Conservation (phyloP, 2,797 vertebrate genomes). For the Gephyroberyx darwinii region DNA sequence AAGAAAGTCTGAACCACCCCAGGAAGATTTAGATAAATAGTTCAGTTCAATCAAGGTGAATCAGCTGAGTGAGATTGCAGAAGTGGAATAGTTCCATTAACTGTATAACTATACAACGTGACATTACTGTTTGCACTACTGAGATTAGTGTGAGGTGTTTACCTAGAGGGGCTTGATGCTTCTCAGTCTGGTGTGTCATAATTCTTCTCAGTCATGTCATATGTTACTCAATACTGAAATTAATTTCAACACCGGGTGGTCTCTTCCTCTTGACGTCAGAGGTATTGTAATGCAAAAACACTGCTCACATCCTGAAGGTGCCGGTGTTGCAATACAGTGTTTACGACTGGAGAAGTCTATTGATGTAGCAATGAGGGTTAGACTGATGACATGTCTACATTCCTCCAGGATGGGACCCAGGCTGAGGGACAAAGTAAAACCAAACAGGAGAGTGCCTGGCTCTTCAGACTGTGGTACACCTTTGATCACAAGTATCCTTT, state of each 20-base stretch:
- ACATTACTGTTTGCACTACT: background rate
- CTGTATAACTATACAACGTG: background rate
- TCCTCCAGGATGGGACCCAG: slow-evolving; percentile 85
- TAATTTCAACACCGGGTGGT: background rate
- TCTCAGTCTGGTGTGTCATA: background rate
- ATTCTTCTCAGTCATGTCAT: slow-evolving; percentile 8
- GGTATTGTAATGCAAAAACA: slow-evolving; percentile 17
- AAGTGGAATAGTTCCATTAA: background rate
- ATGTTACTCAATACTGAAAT: background rate
- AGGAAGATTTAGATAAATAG: background rate
- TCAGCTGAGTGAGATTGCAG: background rate
- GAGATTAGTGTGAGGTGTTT: background rate
- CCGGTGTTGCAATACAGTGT: too few relatives aligned
- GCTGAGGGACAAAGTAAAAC: slow-evolving; percentile 87
- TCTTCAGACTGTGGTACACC: slow-evolving; percentile 97
- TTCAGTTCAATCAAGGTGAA: background rate
- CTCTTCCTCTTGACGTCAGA: background rate
- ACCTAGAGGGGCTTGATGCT: slow-evolving; percentile 6
- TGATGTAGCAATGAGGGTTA: background rate
- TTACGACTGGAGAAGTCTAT: too few relatives aligned
- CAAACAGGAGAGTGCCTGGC: slow-evolving; percentile 97
- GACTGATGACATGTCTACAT: background rate
- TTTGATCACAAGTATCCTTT: slow-evolving; percentile 99
- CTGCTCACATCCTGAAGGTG: background rate
- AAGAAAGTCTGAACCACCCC: background rate